These are phyloP conservation scores for Cottus gobio DNA, from an alignment of 2,113 vertebrate genomes.

Conservation along the genomic window DNA sequence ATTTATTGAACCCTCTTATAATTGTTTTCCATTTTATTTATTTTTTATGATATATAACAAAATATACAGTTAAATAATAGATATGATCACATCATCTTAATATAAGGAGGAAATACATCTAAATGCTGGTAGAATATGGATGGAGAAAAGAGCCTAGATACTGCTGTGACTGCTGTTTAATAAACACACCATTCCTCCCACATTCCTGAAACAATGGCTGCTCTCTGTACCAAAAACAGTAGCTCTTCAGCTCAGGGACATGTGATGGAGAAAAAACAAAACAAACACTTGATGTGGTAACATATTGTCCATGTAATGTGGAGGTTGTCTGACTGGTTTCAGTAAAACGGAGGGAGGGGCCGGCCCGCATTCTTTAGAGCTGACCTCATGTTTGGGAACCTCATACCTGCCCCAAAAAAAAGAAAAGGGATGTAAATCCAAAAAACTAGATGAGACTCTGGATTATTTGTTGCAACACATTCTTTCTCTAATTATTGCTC, in stretches of 20 bases:
- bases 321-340: slow-evolving; percentile 66
- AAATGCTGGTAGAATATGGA: not conserved
- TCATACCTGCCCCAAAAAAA: slow-evolving; percentile 29
- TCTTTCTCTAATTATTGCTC: not conserved
- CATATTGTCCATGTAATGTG: slow-evolving; percentile 48
- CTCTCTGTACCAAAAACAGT: slow-evolving; percentile 44
- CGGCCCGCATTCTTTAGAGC: slow-evolving; percentile 73
- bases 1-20: not conserved
- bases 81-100: not conserved
- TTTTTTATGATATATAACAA: not conserved
- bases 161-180: slow-evolving; percentile 15
- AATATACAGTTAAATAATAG: not conserved
- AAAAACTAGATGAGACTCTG: slow-evolving; percentile 6
- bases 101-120: not conserved
- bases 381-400: slow-evolving; percentile 68
- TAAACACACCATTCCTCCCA: slow-evolving; percentile 50
- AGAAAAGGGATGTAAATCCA: not conserved
- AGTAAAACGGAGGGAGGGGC: slow-evolving; percentile 60
- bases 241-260: slow-evolving; percentile 41
- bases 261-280: slow-evolving; percentile 2
- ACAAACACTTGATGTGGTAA: slow-evolving; percentile 44
- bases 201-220: slow-evolving; percentile 67
- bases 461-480: slow-evolving; percentile 1
- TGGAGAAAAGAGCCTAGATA: not conserved
- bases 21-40: no score